Base-by-base conservation (phyloP, 2,888 invertebrate genomes). In the Melipona bicolor region DNA sequence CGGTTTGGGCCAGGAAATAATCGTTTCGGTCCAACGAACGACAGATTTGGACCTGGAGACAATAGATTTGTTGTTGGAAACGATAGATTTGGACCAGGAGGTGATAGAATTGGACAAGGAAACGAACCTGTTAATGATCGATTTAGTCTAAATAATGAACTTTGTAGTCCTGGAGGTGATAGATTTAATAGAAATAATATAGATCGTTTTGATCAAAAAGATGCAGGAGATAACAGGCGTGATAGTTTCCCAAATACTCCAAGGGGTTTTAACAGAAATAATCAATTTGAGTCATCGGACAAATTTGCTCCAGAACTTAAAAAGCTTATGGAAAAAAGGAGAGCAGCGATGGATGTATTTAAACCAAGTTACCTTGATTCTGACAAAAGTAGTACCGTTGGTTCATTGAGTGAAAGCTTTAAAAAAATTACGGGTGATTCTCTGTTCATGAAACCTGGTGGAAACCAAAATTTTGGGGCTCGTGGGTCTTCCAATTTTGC, bases 291-390 rank as follows among this genome's bases (percentile, higher is more conserved):
- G 69, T 76, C 88, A 17, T 9, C 88, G 4, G 89, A 90, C 56
- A 90, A 90, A 50, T 87, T 94, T 74, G 75, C 94, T 11, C 93
- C 94, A 50, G 94, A 94, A 78, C 77, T 94, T n/a, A 92, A 92
- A 62, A 94, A 93, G 69, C 91, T 94, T 0, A 94, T 94, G 94
- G 94, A 93, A 62, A 94, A 94, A 81, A 92, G 94, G 32, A 92
- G 89, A 83, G 90, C 93, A 19, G 93, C 93, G 1, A 87, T 91
- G 77, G 91, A 94, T 78, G 93, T 92, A 19, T 94, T 94, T 36
- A 94, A 92, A 80, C 94, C 94, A 24, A 92, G 93, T 65, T 93
- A 91, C 43, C 87, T 93, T 0, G 90, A 90, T 68, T 84, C 90
- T 5, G 92, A 93, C 5, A 91, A 90, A 73, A 89, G 79, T 11